Base-by-base conservation (phyloP, 2,797 vertebrate genomes). In the Knipowitschia caucasica region DNA sequence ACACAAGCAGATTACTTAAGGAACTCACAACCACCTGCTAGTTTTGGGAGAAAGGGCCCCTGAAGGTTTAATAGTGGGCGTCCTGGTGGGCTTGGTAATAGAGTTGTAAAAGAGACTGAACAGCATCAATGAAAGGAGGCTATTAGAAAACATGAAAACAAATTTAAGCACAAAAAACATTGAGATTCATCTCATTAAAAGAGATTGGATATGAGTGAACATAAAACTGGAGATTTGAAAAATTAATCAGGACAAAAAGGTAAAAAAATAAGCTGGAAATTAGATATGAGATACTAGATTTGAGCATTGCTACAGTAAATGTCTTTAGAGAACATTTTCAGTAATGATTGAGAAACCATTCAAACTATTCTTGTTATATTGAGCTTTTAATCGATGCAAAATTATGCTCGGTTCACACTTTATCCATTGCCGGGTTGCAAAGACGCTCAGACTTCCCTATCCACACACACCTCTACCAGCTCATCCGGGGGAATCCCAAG, bases 81-180 rank as follows among this genome's bases (percentile, higher is more conserved):
- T 82, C 80, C 78, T 75, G 63, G 64, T 76, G 81, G 74, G 75
- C 70, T 59, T 73, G 59, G 70, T 82, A 83, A 86, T 83, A 67
- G 77, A 81, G 74, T 70, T 74, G 77, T 77, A 78, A 75, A 82
- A 79, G 72, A 71, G 70, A 73, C 62, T 70, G 59, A 79, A 62
- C 39, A 73, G 67, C 45, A 56, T 68, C 66, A 56, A 40, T 12
- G 36, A 64, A 59, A 62, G 58, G 70, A 75, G 77, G 79, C 74
- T 69, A 75, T 83, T 74, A 76, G 67, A 71, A 80, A 52, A 67
- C 78, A 81, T 74, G 69, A 60, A 75, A 73, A 58, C 64, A 44
- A 62, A 69, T 77, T 73, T 50, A 76, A 69, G 75, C 43, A 56
- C 47, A 51, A 27, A 9, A 66, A 67, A 71, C 60, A 65, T 26